Conservation (phyloP, 2,797 vertebrate genomes). For the Taeniopygia guttata region DNA sequence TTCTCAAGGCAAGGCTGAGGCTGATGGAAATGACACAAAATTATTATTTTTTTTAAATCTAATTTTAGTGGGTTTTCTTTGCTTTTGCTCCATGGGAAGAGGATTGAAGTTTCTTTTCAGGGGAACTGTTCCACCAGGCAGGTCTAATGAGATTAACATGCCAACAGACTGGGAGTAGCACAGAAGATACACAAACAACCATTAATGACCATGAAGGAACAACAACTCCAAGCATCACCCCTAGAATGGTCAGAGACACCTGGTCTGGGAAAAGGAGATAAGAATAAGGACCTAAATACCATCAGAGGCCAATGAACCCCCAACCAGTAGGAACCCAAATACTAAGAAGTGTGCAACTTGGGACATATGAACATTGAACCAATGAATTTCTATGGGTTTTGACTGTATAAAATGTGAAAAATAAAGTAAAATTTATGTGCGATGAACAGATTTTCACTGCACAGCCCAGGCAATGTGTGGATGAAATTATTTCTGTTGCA, state of each 20-base stretch:
- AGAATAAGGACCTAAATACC: not conserved
- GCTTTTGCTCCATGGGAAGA: rapidly evolving
- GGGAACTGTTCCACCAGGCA: not conserved
- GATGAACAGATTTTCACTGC: not conserved
- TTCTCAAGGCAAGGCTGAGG: not conserved
- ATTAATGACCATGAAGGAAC: not conserved
- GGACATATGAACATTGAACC: rapidly evolving
- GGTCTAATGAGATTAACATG: not conserved
- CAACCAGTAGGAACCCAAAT: not conserved
- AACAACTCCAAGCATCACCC: not conserved
- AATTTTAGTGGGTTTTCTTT: not conserved
- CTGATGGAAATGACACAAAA: rapidly evolving
- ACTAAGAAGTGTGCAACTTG: rapidly evolving
- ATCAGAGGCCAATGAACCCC: rapidly evolving
- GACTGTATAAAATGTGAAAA: not conserved
- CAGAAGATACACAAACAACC: rapidly evolving
- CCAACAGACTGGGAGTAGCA: not conserved
- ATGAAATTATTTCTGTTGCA: not conserved
- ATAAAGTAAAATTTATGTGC: rapidly evolving
- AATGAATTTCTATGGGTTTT: not conserved
- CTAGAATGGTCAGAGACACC: not conserved
- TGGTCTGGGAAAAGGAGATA: not conserved
- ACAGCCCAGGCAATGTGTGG: rapidly evolving
- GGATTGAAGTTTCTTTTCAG: not conserved
- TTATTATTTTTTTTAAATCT: too few species aligned